Conservation (phyloP, 2,113 vertebrate species). For the Ictalurus punctatus region DNA sequence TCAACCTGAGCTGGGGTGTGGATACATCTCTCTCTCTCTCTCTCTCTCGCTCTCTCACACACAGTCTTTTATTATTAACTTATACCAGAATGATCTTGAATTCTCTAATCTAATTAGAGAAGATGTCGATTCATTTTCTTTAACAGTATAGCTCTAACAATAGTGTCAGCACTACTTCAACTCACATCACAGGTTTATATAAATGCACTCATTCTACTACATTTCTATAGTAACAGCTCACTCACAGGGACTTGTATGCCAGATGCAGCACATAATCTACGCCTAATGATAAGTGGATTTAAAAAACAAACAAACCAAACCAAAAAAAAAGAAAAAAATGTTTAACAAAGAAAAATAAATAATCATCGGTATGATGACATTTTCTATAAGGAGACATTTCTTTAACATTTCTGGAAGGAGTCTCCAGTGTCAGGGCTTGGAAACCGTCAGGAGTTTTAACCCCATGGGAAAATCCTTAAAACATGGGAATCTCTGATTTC, state of each 20-base stretch:
- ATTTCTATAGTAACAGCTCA: neutral
- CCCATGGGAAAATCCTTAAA: neutral
- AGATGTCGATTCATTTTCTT: neutral
- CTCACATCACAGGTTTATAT: neutral
- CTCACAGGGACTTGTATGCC: neutral
- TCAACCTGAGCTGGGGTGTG: constrained; percentile 1
- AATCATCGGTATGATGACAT: neutral
- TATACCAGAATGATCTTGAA: neutral
- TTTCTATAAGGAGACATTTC: too few species aligned
- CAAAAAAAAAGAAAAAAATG: neutral
- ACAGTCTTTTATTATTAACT: neutral
- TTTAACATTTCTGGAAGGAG: neutral
- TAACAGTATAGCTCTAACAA: neutral
- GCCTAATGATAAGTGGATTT: neutral
- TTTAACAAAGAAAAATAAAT: neutral
- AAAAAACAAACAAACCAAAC: too few species aligned
- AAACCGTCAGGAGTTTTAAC: neutral
- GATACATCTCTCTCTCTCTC: neutral
- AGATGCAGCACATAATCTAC: neutral
- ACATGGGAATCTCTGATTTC: neutral
- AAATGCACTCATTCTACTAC: neutral
- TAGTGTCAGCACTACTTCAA: neutral
- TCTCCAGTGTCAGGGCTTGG: neutral
- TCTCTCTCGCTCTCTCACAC: neutral
- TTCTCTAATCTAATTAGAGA: neutral